Evolutionary conservation across 2,888 invertebrate genomes (phyloP).

Genomic region (Thymelicus lineola): DNA sequence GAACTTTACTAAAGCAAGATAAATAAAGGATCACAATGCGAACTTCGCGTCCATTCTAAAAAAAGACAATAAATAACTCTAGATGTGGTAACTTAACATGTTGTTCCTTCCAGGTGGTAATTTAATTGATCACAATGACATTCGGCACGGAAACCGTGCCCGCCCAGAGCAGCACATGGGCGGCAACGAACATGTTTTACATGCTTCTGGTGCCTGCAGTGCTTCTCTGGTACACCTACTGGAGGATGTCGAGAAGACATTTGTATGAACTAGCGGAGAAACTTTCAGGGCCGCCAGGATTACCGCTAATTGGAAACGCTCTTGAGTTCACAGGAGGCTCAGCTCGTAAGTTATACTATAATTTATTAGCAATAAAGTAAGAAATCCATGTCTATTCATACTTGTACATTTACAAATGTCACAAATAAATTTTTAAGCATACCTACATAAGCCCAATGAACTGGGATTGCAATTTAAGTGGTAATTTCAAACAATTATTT

Average conservation of each 20-base stretch:
- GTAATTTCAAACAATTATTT: too few relatives aligned
- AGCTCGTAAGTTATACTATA: constrained; percentile 83
- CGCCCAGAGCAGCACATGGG: constrained; percentile 76
- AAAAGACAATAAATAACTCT: background rate
- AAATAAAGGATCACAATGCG: too few relatives aligned
- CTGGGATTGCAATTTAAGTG: too few relatives aligned
- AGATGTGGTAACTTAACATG: background rate
- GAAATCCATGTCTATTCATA: too few relatives aligned
- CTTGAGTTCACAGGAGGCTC: constrained; percentile 90
- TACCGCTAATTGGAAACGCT: constrained; percentile 91
- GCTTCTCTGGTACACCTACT: constrained; percentile 90
- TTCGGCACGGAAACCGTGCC: constrained; percentile 74
- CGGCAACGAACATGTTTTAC: constrained; percentile 89
- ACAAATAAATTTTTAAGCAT: too few relatives aligned
- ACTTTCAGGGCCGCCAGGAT: constrained; percentile 89
- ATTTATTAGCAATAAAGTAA: too few relatives aligned
- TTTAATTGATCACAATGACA: constrained; percentile 56
- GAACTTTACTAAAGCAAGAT: too few relatives aligned
- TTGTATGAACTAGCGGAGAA: constrained; percentile 89
- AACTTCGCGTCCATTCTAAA: background rate
- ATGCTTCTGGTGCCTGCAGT: constrained; percentile 89
- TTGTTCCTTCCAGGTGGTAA: constrained; percentile 18
- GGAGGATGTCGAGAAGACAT: constrained; percentile 89
- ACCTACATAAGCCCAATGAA: too few relatives aligned
- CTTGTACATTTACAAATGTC: too few relatives aligned